Base-by-base conservation (phyloP, 2,888 invertebrate species). In the Aradus depressus region DNA sequence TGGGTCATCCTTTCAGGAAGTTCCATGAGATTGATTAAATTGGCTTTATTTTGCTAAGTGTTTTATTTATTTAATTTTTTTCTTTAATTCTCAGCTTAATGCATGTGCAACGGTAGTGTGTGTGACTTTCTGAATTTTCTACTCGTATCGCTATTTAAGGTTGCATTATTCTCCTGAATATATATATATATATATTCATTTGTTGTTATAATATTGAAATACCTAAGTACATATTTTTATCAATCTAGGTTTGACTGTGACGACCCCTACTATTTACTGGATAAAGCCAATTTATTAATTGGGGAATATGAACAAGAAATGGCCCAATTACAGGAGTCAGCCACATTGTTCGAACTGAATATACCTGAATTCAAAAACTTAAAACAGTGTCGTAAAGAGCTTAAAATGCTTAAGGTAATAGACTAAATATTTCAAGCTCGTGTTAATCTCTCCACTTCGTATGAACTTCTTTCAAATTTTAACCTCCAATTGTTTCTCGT, bases 311-410 rank as follows among this genome's bases (percentile, higher is more conserved):
- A 96, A 68, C 76, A 77, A 37, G 85, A 89, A 64, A 93, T 95
- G 89, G 74, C 72, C 53, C 76, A 79, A 32, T 84, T 96, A 58
- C 84, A 89, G 63, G 82, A 86, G 59, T 90, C 92, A 3, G 95
- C 95, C 1, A 84, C 86, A 2, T 71, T 96, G 37, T 96, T 96
- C 70, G 96, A 96, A 72, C 93, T 96, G 1, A 86, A 80, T 61
- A 85, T 93, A 16, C 91, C 95, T 0, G 95, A 96, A 66, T 96
- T 93, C 65, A 95, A 93, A 65, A 75, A 88, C 55, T 68, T 96
- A 44, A 89, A 84, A 63, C 89, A 91, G 66, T 95, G 95, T 64
- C 77, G 93, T 57, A 87, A 86, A 64, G 96, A 96, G 68, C 70
- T 95, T 53, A 76, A 80, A 61, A 81, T 90, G 81, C 67, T 89